Evolutionary conservation across 2,888 invertebrate genomes (phyloP).

Genomic region (Phlogophora meticulosa): DNA sequence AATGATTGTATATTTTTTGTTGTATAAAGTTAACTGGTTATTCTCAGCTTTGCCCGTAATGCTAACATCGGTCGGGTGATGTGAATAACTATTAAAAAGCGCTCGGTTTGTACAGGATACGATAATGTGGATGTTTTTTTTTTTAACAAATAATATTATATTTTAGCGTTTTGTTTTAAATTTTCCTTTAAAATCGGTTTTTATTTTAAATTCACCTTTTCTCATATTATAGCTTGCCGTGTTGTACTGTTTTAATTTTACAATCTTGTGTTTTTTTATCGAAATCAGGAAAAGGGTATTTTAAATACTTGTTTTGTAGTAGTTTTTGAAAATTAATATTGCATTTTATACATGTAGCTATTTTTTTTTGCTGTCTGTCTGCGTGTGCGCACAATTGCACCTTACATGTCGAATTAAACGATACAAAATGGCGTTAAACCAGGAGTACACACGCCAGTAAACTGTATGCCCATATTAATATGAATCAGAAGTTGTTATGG

Average conservation of each 20-base stretch:
- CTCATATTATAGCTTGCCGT: constrained; percentile 27
- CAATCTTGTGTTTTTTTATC: constrained; percentile 1
- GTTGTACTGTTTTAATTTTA: constrained; percentile 26
- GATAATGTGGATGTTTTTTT: not conserved
- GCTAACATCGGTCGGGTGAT: not conserved
- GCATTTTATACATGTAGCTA: constrained; percentile 37
- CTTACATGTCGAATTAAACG: too few species aligned
- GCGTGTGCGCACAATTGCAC: not conserved
- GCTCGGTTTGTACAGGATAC: not conserved
- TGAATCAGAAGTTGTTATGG: too few species aligned
- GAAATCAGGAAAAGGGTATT: constrained; percentile 35
- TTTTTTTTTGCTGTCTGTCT: constrained; percentile 39
- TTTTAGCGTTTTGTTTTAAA: not conserved
- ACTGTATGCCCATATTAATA: too few species aligned
- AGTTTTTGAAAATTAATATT: constrained; percentile 24
- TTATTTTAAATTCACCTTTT: constrained; percentile 11
- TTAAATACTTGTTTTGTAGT: constrained; percentile 25
- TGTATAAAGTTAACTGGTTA: not conserved
- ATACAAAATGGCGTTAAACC: too few species aligned
- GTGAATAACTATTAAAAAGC: not conserved
- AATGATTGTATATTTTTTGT: constrained; percentile 6
- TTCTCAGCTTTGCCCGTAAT: constrained; percentile 2
- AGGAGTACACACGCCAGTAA: too few species aligned
- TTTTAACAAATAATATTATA: not conserved
- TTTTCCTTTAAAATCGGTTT: constrained; percentile 38